Base-by-base conservation (phyloP, 1,140 invertebrate species). In the Semibalanus balanoides region DNA sequence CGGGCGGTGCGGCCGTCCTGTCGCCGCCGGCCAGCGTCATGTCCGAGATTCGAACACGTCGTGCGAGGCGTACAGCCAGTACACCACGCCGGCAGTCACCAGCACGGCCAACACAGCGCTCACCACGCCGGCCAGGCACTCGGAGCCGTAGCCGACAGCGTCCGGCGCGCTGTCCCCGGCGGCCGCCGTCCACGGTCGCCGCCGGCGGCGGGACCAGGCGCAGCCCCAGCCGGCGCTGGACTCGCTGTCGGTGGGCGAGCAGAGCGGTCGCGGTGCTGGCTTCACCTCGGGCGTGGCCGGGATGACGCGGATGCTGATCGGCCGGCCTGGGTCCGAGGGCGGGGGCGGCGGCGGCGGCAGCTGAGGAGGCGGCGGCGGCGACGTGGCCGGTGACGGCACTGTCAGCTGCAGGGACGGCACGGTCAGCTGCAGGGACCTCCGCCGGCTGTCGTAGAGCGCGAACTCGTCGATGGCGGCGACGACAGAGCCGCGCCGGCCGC, bases 71-170 rank as follows among this genome's bases (percentile, higher is more conserved):
- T 70, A 70, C 69, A 70, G 69, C 69, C 69, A 70, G 69, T 70
- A 70, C 5, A 70, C 69, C 25, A 70, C 69, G 28, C 69, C 69
- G 69, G 69, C 69, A 7, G 69, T 70, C 25, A 70, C 28, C 25
- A 70, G 69, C 28, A 28, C 69, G 28, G 69, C 69, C 25, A 70
- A 7, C 7, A 70, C 69, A 7, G 69, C 69, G 69, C 69, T 70
- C 69, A 28, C 69, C 69, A 70, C 69, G 69, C 69, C 69, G 69
- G 69, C 69, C 69, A 70, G 25, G 69, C 69, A 70, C 28, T 70
- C 69, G 28, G 25, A n/a, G 69, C 69, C 69, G 69, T 70, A 70
- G 25, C 69, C 69, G 69, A 70, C 69, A 70, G 28, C 69, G 25
- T 70, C 69, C 25, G 28, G 25, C 25, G 28, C 25, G 69, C 28